phyloP scores from a whole-genome alignment of 2,888 invertebrate species.

The Limnephilus marmoratus region DNA sequence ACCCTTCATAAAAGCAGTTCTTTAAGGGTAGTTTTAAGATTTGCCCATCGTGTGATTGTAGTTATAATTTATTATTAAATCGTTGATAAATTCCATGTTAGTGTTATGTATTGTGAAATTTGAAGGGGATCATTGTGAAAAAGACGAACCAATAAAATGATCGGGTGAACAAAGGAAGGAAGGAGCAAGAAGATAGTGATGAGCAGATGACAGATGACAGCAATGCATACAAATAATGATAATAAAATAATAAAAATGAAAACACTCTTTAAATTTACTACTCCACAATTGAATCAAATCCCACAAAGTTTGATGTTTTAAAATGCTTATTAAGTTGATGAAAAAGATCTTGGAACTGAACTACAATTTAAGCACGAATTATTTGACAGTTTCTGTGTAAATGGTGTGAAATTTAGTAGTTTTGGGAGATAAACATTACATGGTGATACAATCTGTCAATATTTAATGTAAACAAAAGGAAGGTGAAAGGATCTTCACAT shows the following conservation, averaged over 20 bases:
- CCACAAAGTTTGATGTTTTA: neutral
- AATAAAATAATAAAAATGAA: conserved; percentile 63
- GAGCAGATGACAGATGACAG: conserved; percentile 53
- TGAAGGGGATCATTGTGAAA: conserved; percentile 51
- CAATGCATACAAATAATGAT: conserved; percentile 66
- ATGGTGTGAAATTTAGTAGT: neutral
- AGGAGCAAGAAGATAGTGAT: conserved; percentile 37
- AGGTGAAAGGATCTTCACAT: neutral
- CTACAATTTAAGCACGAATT: neutral
- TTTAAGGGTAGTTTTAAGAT: conserved; percentile 61
- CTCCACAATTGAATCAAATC: neutral
- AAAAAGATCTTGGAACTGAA: neutral
- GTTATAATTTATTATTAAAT: conserved; percentile 65
- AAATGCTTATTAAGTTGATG: neutral
- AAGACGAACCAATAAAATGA: conserved; percentile 51
- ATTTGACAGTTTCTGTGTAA: neutral
- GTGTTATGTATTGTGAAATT: conserved; percentile 64
- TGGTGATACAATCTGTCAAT: neutral
- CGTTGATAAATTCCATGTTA: conserved; percentile 65
- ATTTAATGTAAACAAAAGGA: neutral
- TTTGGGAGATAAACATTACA: neutral
- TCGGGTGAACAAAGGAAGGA: conserved; percentile 39
- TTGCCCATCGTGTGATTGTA: conserved; percentile 67
- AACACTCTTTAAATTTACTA: neutral
- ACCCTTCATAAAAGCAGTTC: conserved; percentile 36